Evolutionary conservation across 2,113 vertebrate species (phyloP).

Genomic region (Elgaria multicarinata): DNA sequence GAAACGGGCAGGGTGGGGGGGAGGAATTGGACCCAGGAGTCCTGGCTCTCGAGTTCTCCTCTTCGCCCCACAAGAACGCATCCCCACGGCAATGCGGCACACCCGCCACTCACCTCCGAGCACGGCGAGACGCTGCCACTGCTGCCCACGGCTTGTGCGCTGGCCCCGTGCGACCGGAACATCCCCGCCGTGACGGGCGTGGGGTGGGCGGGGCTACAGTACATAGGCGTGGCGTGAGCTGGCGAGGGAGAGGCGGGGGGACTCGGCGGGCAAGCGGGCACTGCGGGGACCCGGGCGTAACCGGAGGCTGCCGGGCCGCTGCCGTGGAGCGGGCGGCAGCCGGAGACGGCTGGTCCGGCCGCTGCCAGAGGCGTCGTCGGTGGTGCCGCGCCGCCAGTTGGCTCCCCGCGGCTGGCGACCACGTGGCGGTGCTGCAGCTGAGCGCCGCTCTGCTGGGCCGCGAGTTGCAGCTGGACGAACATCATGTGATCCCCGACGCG

Average conservation of each 20-base stretch:
- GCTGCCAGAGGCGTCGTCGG: background rate
- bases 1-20: too few species aligned
- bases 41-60: too few species aligned
- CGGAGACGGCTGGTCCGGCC: constrained; percentile 50
- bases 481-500: constrained; percentile 99
- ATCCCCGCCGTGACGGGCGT: constrained; percentile 83
- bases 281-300: constrained; percentile 69
- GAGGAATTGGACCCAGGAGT: too few species aligned
- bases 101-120: constrained; percentile 83
- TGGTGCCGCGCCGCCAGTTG: constrained; percentile 31
- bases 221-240: constrained; percentile 72
- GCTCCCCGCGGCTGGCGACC: constrained; percentile 81
- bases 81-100: too few species aligned
- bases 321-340: constrained; percentile 65
- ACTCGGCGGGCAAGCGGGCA: constrained; percentile 63
- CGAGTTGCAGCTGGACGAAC: constrained; percentile 98
- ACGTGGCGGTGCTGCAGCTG: constrained; percentile 89
- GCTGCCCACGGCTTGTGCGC: constrained; percentile 63
- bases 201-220: constrained; percentile 80
- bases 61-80: too few species aligned
- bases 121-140: constrained; percentile 82
- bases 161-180: constrained; percentile 87
- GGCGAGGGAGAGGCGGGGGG: constrained; percentile 61
- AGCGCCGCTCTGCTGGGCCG: constrained; percentile 88
- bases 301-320: constrained; percentile 38